Base-by-base conservation (phyloP, 2,888 invertebrate species). In the Cataglyphis rosenhaueri region DNA sequence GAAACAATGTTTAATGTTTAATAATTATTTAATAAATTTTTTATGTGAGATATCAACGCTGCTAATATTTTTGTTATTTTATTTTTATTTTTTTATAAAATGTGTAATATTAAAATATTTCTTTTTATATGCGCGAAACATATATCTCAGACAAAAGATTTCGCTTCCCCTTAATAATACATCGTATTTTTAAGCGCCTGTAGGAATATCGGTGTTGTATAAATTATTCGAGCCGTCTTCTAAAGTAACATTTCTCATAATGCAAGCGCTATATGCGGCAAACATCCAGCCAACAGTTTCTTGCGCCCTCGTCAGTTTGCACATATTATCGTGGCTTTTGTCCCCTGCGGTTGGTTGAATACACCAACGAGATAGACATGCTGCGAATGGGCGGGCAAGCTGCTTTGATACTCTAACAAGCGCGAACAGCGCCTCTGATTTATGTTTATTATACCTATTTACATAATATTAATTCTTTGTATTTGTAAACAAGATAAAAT, bases 331-430 rank as follows among this genome's bases (percentile, higher is more conserved):
- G 83, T 59, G 81, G 84, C 86, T 89, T 89, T 89, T 89, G 86
- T 89, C 83, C 73, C 32, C 41, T 64, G 61, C 64, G 81, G 84
- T 82, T 73, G 82, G 83, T 62, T 86, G 86, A 86, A 84, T 86
- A 84, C 85, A 85, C 85, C 86, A 70, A 85, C 74, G 87, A 87
- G 89, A 88, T 85, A 84, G 84, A 86, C 88, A 87, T 86, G 89
- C 85, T 87, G 84, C 81, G 78, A 84, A 79, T 85, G 82, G 71
- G 74, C 81, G 78, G 78, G 59, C 48, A 78, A 82, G 73, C 79
- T 81, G 89, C 64, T 84, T 81, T 81, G 64, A 65, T 71, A 73
- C 74, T 32, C 85, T 89, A 85, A 88, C 86, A 87, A 84, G 81
- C 83, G 68, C 76, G 66, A 71, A 71, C 68, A 41, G 21, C 81